Conservation (phyloP, 2,797 vertebrate genomes). For the Chaetodon trifasciatus region DNA sequence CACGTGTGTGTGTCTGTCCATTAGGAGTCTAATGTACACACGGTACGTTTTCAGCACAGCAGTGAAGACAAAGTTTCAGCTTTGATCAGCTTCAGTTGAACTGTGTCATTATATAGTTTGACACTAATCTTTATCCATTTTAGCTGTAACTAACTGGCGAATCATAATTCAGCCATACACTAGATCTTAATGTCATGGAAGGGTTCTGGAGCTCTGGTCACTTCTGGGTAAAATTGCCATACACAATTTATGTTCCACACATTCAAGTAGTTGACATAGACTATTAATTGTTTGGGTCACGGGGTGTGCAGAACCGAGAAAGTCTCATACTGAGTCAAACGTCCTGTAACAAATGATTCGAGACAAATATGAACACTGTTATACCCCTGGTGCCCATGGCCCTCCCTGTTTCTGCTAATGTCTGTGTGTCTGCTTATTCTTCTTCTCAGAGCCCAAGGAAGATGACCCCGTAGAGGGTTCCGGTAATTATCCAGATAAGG, state of each 20-base stretch:
- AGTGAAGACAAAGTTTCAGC: too few species aligned
- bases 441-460: background rate
- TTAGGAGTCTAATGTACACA: background rate
- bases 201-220: too few species aligned
- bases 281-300: too few species aligned
- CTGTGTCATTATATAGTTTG: too few species aligned
- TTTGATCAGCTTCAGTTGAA: too few species aligned
- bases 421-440: constrained; percentile 5
- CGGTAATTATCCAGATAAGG: constrained; percentile 30
- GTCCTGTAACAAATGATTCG: background rate
- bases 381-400: background rate
- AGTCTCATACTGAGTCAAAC: background rate
- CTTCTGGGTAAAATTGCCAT: too few species aligned
- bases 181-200: too few species aligned
- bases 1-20: background rate
- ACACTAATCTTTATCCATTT: too few species aligned
- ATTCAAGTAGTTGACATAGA: too few species aligned
- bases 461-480: constrained; percentile 21
- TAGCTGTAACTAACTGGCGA: too few species aligned
- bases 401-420: background rate
- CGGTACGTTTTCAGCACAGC: background rate
- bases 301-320: background rate
- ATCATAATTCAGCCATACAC: too few species aligned
- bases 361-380: background rate
- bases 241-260: too few species aligned